A percentile compares a stretch with the other conserved stretches of the same genome.
phyloP scores from a whole-genome alignment of 1,140 invertebrate species.

The Harpegnathos saltator region DNA sequence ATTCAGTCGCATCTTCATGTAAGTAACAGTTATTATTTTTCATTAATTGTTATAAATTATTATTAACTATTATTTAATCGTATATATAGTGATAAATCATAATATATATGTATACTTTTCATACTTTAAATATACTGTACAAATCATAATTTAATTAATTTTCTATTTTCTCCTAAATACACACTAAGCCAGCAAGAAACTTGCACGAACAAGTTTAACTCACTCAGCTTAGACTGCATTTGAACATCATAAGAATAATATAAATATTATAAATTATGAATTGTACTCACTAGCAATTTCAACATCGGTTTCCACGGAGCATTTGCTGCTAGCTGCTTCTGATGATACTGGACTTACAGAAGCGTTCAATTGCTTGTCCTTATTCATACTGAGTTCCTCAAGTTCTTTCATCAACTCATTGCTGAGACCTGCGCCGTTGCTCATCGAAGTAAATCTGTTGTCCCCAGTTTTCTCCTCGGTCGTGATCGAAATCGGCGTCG shows the following conservation, averaged over 20 bases:
- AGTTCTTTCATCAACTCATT: constrained; percentile 83
- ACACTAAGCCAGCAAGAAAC: not conserved
- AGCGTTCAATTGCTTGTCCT: constrained; percentile 72
- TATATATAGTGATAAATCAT: too few species aligned
- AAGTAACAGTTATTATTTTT: too few species aligned
- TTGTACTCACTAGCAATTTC: constrained; percentile 11
- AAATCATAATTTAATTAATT: constrained; percentile 11
- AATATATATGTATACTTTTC: constrained; percentile 5
- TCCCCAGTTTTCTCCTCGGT: constrained; percentile 69
- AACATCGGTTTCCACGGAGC: constrained; percentile 77
- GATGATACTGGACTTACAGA: constrained; percentile 81
- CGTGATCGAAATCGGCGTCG: constrained; percentile 75
- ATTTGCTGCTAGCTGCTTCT: constrained; percentile 80
- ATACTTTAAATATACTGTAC: too few species aligned
- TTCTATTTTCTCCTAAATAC: not conserved
- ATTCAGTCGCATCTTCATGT: too few species aligned
- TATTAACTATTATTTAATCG: too few species aligned
- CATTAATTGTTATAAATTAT: not conserved
- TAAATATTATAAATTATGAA: not conserved
- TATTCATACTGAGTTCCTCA: constrained; percentile 82
- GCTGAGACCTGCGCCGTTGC: constrained; percentile 76
- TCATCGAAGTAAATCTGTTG: constrained; percentile 74
- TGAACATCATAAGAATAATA: not conserved
- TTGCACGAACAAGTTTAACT: not conserved
- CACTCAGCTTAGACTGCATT: too few species aligned